Conservation (phyloP, 2,113 vertebrate genomes). For the Antigone vipio region DNA sequence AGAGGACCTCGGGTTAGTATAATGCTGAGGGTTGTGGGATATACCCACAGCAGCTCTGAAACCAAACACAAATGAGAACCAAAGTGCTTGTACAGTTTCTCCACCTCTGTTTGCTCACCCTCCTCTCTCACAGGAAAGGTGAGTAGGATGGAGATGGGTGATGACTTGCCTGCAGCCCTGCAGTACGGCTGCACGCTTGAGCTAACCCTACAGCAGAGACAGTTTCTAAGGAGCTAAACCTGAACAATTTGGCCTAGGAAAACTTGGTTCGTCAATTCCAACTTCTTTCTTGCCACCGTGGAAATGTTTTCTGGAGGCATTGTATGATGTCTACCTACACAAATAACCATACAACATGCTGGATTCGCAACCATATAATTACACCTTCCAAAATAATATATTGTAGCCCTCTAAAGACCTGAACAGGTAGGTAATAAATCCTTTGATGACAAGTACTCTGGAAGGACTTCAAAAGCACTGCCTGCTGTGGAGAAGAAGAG, state of each 20-base stretch:
- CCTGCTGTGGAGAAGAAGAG: background rate
- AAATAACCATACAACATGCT: background rate
- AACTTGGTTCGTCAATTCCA: background rate
- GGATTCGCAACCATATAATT: background rate
- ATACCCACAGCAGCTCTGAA: background rate
- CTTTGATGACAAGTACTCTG: background rate
- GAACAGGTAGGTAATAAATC: background rate
- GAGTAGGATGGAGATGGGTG: background rate
- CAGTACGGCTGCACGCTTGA: rapidly evolving
- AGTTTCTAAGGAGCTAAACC: background rate
- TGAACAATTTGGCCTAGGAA: background rate
- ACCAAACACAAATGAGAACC: background rate
- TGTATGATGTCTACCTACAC: background rate
- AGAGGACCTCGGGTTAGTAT: background rate
- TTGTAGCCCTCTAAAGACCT: background rate
- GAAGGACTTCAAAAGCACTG: background rate
- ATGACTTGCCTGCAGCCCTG: background rate
- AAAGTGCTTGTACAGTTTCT: background rate
- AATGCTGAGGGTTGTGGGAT: background rate
- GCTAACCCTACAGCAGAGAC: background rate
- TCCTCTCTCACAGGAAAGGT: background rate
- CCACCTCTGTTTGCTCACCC: background rate
- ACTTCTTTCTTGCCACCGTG: background rate
- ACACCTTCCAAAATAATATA: background rate
- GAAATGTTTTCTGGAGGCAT: background rate